Conservation (phyloP, 2,888 invertebrate genomes). For the Drosophila gaucha region DNA sequence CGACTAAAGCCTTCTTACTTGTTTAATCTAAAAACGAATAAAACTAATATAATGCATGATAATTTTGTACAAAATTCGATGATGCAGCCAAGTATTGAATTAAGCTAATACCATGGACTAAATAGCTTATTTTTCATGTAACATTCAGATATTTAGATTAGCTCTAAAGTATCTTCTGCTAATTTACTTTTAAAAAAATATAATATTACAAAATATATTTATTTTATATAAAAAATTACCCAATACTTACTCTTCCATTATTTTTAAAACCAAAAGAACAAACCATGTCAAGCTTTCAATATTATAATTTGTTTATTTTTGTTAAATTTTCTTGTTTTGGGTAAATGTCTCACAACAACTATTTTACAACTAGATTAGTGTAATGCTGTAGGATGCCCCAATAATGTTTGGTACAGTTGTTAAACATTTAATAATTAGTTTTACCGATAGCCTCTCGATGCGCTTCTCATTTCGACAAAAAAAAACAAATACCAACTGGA, state of each 20-base stretch:
- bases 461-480: slow-evolving; percentile 20
- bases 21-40: too few species aligned
- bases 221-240: background rate
- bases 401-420: slow-evolving; percentile 30
- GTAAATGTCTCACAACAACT: slow-evolving; percentile 76
- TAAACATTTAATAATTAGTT: slow-evolving; percentile 16
- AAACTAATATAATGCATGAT: too few species aligned
- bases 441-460: slow-evolving; percentile 36
- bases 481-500: slow-evolving; percentile 4
- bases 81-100: too few species aligned
- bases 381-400: slow-evolving; percentile 42
- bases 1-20: too few species aligned
- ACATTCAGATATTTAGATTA: too few species aligned
- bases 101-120: too few species aligned
- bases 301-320: slow-evolving; percentile 38
- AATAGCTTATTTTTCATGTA: too few species aligned
- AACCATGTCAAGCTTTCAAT: background rate
- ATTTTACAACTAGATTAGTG: slow-evolving; percentile 60
- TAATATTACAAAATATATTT: too few species aligned
- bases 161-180: too few species aligned
- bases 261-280: background rate
- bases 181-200: too few species aligned
- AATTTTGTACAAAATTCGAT: too few species aligned
- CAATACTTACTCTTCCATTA: background rate
- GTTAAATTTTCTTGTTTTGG: slow-evolving; percentile 41